Evolutionary conservation across 2,797 vertebrate species (phyloP).

Genomic region (Rhyacichthys aspro): DNA sequence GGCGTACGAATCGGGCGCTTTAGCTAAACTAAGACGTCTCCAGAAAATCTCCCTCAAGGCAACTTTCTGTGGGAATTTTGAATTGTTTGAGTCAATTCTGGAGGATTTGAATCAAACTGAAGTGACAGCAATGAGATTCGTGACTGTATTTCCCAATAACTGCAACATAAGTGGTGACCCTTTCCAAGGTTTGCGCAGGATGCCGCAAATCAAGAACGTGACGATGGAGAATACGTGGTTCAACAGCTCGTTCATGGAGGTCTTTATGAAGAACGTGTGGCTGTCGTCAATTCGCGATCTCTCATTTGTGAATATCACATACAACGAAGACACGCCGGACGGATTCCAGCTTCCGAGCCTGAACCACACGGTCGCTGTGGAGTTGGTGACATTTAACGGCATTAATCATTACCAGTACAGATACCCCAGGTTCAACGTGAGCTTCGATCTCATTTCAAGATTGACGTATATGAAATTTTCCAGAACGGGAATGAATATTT

Average conservation of each 20-base stretch:
- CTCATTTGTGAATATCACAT: slow-evolving; percentile 67
- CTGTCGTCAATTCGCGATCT: slow-evolving; percentile 49
- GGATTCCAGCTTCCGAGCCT: slow-evolving; percentile 57
- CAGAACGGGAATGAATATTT: slow-evolving; percentile 70
- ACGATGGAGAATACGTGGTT: slow-evolving; percentile 61
- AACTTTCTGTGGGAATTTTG: slow-evolving; percentile 59
- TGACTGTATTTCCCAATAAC: slow-evolving; percentile 53
- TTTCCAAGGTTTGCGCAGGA: slow-evolving; percentile 50
- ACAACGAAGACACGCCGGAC: slow-evolving; percentile 68
- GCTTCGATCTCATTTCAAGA: slow-evolving; percentile 32
- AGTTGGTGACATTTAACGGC: slow-evolving; percentile 52
- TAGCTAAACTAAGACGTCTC: slow-evolving; percentile 59
- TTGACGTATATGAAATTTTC: slow-evolving; percentile 68
- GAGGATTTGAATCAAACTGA: slow-evolving; percentile 58
- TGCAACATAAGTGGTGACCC: slow-evolving; percentile 47
- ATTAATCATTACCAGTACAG: slow-evolving; percentile 67
- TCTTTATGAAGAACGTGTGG: slow-evolving; percentile 53
- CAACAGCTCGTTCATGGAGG: slow-evolving; percentile 62
- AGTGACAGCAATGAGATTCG: slow-evolving; percentile 35
- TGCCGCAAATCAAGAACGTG: slow-evolving; percentile 51
- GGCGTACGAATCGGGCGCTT: slow-evolving; percentile 61
- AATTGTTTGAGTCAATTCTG: slow-evolving; percentile 56
- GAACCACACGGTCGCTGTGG: slow-evolving; percentile 46
- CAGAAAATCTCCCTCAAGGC: slow-evolving; percentile 55
- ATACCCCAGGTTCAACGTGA: slow-evolving; percentile 65